These are phyloP conservation scores for Apeira syringaria DNA, from an alignment of 2,888 invertebrate genomes.

Conservation along the genomic window DNA sequence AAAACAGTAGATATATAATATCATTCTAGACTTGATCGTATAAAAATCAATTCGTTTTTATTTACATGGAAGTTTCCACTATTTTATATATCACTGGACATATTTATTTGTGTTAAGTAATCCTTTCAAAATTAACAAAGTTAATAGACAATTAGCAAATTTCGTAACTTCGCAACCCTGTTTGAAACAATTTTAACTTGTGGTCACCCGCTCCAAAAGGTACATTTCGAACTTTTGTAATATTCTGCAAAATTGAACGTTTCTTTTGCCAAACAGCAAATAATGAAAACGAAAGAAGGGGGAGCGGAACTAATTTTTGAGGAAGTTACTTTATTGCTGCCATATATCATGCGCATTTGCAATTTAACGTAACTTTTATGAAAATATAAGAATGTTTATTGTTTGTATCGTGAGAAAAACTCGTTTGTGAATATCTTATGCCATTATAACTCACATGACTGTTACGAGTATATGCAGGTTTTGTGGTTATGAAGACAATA, in stretches of 20 bases:
- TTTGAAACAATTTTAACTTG: not conserved
- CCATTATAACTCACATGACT: conserved; percentile 1
- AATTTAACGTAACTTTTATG: conserved; percentile 15
- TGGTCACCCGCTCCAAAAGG: conserved; percentile 6
- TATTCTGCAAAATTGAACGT: conserved; percentile 26
- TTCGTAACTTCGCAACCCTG: conserved; percentile 8
- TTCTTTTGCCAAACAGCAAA: conserved; percentile 28
- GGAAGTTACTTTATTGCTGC: conserved; percentile 25
- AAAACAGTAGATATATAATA: no score
- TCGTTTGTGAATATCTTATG: conserved; percentile 15
- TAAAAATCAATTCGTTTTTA: no score
- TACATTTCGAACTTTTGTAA: conserved; percentile 22
- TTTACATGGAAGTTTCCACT: no score
- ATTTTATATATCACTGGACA: no score
- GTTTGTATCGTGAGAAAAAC: conserved; percentile 5
- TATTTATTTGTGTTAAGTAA: conserved; percentile 7
- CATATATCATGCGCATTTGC: conserved; percentile 25
- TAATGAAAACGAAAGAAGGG: conserved; percentile 23
- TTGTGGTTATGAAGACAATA: not conserved
- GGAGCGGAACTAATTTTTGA: conserved; percentile 28
- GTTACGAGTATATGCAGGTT: not conserved
- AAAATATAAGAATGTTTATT: conserved; percentile 6
- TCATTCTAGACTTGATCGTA: no score
- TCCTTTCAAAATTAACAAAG: conserved; percentile 12
- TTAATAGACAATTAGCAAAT: conserved; percentile 20